Conservation (phyloP, 2,888 invertebrate species). For the Lycocerus yunnanus region DNA sequence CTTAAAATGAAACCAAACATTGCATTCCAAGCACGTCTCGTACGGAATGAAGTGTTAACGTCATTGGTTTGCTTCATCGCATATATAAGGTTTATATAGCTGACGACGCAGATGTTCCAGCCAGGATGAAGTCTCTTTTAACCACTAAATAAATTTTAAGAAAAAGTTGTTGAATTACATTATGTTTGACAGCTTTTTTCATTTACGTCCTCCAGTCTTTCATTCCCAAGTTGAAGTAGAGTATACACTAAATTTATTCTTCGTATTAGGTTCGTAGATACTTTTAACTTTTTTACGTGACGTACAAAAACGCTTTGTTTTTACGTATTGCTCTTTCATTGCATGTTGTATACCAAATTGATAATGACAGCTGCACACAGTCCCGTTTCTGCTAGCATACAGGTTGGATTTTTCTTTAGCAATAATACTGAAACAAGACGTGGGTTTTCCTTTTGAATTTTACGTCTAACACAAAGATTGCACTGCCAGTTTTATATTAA, state of each 20-base stretch:
- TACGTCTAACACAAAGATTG: too few relatives aligned
- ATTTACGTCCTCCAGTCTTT: background rate
- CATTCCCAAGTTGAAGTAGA: background rate
- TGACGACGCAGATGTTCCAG: slow-evolving; percentile 30
- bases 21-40: slow-evolving; percentile 40
- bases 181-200: background rate
- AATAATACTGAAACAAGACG: background rate
- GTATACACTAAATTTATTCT: background rate
- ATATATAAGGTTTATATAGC: slow-evolving; percentile 31
- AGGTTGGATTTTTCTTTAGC: background rate
- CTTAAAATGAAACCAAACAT: slow-evolving; percentile 32
- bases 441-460: too few relatives aligned
- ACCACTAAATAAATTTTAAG: slow-evolving; percentile 10
- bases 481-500: too few relatives aligned
- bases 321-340: too few relatives aligned
- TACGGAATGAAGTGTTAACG: slow-evolving; percentile 45
- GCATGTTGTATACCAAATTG: too few relatives aligned
- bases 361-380: too few relatives aligned
- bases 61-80: slow-evolving; percentile 37
- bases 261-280: background rate
- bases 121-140: slow-evolving; percentile 12
- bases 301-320: background rate
- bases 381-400: too few relatives aligned
- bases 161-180: background rate
- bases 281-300: background rate